Evolutionary conservation across 2,888 invertebrate species (phyloP).

Genomic region (Mythimna loreyi): DNA sequence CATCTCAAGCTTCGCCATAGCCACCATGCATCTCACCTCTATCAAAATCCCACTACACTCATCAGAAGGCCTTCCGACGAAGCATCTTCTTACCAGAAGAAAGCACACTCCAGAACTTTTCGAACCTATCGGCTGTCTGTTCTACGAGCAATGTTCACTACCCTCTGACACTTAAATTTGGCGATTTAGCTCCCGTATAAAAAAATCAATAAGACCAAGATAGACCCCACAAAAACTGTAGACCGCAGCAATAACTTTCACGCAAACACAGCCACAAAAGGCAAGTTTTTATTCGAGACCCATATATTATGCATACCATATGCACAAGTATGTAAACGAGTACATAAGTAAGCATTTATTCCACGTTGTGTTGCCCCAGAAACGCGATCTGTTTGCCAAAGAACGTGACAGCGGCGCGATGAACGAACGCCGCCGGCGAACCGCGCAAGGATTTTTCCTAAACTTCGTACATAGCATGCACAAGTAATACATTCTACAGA

Average conservation of each 20-base stretch:
- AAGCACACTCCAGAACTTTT: too few relatives aligned
- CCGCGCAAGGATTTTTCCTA: constrained; percentile 36
- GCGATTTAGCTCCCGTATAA: too few relatives aligned
- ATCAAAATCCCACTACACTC: too few relatives aligned
- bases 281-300: constrained; percentile 1
- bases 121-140: too few relatives aligned
- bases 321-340: constrained; percentile 28
- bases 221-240: neutral
- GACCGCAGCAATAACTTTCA: neutral
- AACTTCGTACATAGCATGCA: constrained; percentile 25
- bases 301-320: constrained; percentile 36
- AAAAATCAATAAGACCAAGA: too few relatives aligned
- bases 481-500: constrained; percentile 27
- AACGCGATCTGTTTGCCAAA: constrained; percentile 57
- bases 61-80: too few relatives aligned
- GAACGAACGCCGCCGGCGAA: constrained; percentile 53
- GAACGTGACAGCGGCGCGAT: constrained; percentile 53
- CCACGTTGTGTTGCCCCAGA: constrained; percentile 55
- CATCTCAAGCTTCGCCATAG: too few relatives aligned
- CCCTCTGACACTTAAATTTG: too few relatives aligned
- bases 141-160: too few relatives aligned
- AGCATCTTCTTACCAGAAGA: too few relatives aligned
- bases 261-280: constrained; percentile 3
- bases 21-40: too few relatives aligned
- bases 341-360: constrained; percentile 51